A percentile compares a stretch with the other conserved stretches of the same genome.
Conservation (phyloP, 2,888 invertebrate genomes). For the Cryptus viduatorius region DNA sequence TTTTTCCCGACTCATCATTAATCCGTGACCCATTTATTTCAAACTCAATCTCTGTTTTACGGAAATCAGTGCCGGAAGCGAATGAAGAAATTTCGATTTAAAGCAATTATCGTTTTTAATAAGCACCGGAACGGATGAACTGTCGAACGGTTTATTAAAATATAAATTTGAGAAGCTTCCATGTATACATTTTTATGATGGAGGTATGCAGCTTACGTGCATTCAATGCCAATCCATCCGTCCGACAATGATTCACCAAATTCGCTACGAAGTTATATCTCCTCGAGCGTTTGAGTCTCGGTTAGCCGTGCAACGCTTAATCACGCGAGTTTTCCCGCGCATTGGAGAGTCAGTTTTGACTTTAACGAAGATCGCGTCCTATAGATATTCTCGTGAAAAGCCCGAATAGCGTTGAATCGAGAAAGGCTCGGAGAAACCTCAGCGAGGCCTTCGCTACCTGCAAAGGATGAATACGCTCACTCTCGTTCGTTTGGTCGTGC, state of each 20-base stretch:
- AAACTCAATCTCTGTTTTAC: no score
- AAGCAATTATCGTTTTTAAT: not conserved
- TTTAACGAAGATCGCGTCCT: slow-evolving; percentile 43
- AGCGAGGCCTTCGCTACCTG: not conserved
- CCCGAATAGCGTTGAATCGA: slow-evolving; percentile 19
- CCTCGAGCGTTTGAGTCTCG: not conserved
- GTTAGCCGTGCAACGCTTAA: not conserved
- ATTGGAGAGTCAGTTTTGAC: slow-evolving; percentile 23
- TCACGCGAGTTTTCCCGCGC: slow-evolving; percentile 8
- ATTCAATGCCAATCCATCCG: not conserved
- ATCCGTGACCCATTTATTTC: not conserved
- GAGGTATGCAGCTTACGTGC: not conserved
- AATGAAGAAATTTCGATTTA: no score
- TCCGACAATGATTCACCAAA: not conserved
- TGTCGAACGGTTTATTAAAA: not conserved
- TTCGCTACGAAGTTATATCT: not conserved
- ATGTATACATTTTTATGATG: not conserved
- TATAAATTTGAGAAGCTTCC: not conserved
- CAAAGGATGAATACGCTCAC: slow-evolving; percentile 33
- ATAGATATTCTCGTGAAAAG: slow-evolving; percentile 42
- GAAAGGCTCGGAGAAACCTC: not conserved
- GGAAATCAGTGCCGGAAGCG: no score
- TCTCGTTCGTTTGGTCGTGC: slow-evolving; percentile 8
- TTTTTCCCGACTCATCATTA: not conserved
- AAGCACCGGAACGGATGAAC: not conserved